Evolutionary conservation across 2,888 invertebrate species (phyloP).

Genomic region (Hylaea fasciaria): DNA sequence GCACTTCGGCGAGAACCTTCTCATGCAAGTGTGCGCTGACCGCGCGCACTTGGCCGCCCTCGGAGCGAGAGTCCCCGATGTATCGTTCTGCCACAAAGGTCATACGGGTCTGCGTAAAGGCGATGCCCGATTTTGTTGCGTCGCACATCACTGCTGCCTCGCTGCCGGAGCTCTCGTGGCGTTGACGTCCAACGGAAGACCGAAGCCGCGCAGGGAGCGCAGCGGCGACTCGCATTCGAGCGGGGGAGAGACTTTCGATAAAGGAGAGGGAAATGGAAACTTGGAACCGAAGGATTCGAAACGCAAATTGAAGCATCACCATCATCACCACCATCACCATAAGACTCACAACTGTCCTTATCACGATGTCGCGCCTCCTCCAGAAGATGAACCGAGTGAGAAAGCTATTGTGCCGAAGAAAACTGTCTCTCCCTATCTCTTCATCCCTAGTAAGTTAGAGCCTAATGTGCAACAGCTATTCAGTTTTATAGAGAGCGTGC

Average conservation of each 20-base stretch:
- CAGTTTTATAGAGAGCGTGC: slow-evolving; percentile 91
- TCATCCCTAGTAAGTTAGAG: slow-evolving; percentile 86
- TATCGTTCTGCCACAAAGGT: slow-evolving; percentile 80
- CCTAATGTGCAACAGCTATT: slow-evolving; percentile 92
- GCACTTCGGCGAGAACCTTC: slow-evolving; percentile 90
- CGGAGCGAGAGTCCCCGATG: slow-evolving; percentile 78
- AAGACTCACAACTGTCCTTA: slow-evolving; percentile 78
- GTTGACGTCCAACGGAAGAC: slow-evolving; percentile 68
- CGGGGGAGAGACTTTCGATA: slow-evolving; percentile 76
- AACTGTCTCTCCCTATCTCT: slow-evolving; percentile 81
- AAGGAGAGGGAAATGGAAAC: slow-evolving; percentile 65
- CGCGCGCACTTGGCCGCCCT: slow-evolving; percentile 83
- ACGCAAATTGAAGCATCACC: slow-evolving; percentile 71
- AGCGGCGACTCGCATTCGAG: slow-evolving; percentile 81
- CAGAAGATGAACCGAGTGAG: slow-evolving; percentile 71
- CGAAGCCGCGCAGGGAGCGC: slow-evolving; percentile 71
- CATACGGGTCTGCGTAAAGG: slow-evolving; percentile 75
- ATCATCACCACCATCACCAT: slow-evolving; percentile 76
- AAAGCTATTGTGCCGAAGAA: slow-evolving; percentile 71
- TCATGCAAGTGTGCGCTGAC: slow-evolving; percentile 90
- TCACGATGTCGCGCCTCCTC: slow-evolving; percentile 70
- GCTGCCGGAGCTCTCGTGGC: slow-evolving; percentile 75
- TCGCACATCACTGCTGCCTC: slow-evolving; percentile 81
- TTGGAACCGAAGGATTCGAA: slow-evolving; percentile 61
- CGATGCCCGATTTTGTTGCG: slow-evolving; percentile 78